Conservation (phyloP, 2,797 vertebrate genomes). For the Jordanella pulchra region DNA sequence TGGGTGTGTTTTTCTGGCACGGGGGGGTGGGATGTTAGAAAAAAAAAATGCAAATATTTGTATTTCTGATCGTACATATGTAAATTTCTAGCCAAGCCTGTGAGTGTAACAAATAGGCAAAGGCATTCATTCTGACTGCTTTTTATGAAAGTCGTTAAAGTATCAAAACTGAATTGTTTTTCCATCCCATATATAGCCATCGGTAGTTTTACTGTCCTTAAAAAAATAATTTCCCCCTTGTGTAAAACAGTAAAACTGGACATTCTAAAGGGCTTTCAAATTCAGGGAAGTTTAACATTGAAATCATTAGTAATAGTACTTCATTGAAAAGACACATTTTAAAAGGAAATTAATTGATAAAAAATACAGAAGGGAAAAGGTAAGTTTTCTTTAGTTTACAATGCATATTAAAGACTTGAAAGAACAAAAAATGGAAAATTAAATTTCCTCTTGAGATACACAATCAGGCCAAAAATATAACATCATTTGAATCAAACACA, state of each 20-base stretch:
- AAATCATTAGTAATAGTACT: background rate
- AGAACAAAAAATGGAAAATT: background rate
- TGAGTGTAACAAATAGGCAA: background rate
- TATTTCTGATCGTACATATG: background rate
- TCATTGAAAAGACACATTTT: background rate
- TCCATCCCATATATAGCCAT: background rate
- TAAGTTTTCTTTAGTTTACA: background rate
- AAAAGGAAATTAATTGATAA: background rate
- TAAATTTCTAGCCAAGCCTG: background rate
- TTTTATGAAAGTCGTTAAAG: background rate
- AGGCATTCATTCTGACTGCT: background rate
- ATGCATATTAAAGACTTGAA: background rate
- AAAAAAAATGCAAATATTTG: background rate
- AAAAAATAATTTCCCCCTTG: background rate
- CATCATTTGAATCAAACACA: background rate
- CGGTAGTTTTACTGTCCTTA: background rate
- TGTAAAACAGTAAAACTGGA: background rate
- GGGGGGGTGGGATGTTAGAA: too few relatives aligned
- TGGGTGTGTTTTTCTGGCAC: too few relatives aligned
- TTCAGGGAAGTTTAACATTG: background rate
- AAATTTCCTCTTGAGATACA: background rate
- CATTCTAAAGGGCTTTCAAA: background rate
- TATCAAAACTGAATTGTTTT: background rate
- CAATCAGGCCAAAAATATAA: background rate
- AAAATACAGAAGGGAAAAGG: background rate